These are phyloP conservation scores for Carcina quercana DNA, from an alignment of 2,888 invertebrate species.

Conservation along the genomic window DNA sequence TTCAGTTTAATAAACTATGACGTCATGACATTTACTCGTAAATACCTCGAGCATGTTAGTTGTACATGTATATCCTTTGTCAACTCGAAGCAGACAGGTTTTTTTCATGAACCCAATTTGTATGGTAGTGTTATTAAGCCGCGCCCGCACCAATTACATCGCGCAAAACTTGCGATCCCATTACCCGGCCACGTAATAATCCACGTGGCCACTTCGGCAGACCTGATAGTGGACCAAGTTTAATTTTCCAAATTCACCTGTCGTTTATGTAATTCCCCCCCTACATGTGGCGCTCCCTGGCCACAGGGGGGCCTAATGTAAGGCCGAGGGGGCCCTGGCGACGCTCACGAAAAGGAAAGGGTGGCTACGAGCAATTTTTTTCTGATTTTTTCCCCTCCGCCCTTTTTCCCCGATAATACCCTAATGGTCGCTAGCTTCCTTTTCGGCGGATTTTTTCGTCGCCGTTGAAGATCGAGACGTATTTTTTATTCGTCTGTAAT, in stretches of 20 bases:
- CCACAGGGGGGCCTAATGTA: conserved; percentile 53
- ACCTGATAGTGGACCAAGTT: conserved; percentile 47
- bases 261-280: conserved; percentile 59
- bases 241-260: conserved; percentile 73
- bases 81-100: too few species aligned
- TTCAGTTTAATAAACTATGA: too few species aligned
- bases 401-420: conserved; percentile 69
- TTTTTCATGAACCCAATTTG: conserved; percentile 5
- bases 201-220: conserved; percentile 26
- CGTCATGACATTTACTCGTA: too few species aligned
- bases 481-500: conserved; percentile 66
- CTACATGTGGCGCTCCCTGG: conserved; percentile 50
- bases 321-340: conserved; percentile 50
- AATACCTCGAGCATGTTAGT: too few species aligned
- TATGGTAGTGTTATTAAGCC: conserved; percentile 6
- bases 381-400: conserved; percentile 62
- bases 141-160: conserved; percentile 13
- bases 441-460: conserved; percentile 60
- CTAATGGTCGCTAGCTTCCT: conserved; percentile 73
- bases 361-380: conserved; percentile 69
- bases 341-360: conserved; percentile 70
- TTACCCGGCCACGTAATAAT: conserved; percentile 23
- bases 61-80: too few species aligned
- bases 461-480: conserved; percentile 62
- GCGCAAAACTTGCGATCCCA: conserved; percentile 12